Evolutionary conservation across 37 sponge, comb jelly and placozoan species (phyloP).

Genomic region (Chondrilla cf. caribensis): DNA sequence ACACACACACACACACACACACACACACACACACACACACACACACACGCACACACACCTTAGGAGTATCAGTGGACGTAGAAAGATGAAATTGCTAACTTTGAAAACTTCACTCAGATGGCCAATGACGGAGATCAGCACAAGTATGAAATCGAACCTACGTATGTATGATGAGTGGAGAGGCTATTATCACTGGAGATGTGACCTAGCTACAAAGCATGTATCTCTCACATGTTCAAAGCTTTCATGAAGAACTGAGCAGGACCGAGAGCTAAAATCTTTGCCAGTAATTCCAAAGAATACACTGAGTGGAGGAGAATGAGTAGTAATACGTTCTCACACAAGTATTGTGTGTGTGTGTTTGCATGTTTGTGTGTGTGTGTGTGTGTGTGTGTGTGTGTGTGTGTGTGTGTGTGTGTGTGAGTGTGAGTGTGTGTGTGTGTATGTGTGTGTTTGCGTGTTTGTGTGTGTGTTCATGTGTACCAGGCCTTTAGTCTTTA

Average conservation of each 20-base stretch:
- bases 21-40: constrained; percentile 7
- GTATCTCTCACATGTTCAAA: constrained; percentile 64
- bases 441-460: too few species aligned
- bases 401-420: not conserved
- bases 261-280: constrained; percentile 59
- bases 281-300: constrained; percentile 52
- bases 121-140: constrained; percentile 25
- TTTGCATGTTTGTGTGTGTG: too few species aligned
- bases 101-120: not conserved
- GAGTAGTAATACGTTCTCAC: not conserved
- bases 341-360: not conserved
- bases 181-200: too few species aligned
- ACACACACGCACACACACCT: constrained; percentile 25
- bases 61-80: constrained; percentile 29
- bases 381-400: not conserved
- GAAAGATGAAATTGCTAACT: not conserved
- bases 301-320: constrained; percentile 45
- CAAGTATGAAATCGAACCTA: constrained; percentile 46
- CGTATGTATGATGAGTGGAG: not conserved
- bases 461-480: too few species aligned
- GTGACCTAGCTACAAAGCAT: not conserved
- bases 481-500: too few species aligned
- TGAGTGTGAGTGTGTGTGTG: too few species aligned
- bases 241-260: constrained; percentile 58
- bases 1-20: not conserved